A percentile compares a stretch with the other conserved stretches of the same genome.
phyloP scores from a whole-genome alignment of 2,797 vertebrate genomes.

The Aplochiton taeniatus region DNA sequence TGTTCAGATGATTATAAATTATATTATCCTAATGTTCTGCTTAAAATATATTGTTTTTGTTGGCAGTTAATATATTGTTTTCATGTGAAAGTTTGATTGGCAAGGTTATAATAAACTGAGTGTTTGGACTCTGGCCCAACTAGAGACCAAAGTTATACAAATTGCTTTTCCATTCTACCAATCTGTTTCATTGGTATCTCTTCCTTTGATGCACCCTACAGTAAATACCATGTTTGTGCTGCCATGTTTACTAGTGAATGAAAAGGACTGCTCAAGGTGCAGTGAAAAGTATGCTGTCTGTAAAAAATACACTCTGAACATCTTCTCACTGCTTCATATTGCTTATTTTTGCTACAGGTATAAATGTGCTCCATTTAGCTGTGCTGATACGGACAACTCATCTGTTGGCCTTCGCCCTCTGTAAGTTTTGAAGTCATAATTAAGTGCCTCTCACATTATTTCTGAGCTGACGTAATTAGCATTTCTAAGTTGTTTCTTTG shows the following conservation, averaged over 20 bases:
- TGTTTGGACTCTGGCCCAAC: constrained; percentile 19
- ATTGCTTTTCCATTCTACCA: constrained; percentile 29
- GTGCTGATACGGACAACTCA: constrained; percentile 45
- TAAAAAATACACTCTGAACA: no score
- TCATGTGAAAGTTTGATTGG: not conserved
- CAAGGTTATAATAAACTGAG: constrained; percentile 13
- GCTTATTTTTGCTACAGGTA: constrained; percentile 63
- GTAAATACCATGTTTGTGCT: constrained; percentile 46
- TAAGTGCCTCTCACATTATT: no score
- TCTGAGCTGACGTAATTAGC: no score
- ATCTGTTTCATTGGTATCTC: constrained; percentile 45
- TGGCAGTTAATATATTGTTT: not conserved
- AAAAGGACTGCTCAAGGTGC: constrained; percentile 53
- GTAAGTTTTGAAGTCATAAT: constrained; percentile 52
- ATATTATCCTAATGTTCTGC: no score
- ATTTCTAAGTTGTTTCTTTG: no score
- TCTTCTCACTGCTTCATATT: constrained; percentile 5
- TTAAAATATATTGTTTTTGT: no score
- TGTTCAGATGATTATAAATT: no score
- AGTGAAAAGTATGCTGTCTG: constrained; percentile 39
- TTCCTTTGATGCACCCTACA: constrained; percentile 43
- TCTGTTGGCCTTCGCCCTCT: constrained; percentile 43
- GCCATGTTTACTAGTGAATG: constrained; percentile 60
- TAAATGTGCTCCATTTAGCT: constrained; percentile 69
- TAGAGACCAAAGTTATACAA: constrained; percentile 14